These are phyloP conservation scores for Ochropleura plecta DNA, from an alignment of 2,888 invertebrate species.

Conservation along the genomic window DNA sequence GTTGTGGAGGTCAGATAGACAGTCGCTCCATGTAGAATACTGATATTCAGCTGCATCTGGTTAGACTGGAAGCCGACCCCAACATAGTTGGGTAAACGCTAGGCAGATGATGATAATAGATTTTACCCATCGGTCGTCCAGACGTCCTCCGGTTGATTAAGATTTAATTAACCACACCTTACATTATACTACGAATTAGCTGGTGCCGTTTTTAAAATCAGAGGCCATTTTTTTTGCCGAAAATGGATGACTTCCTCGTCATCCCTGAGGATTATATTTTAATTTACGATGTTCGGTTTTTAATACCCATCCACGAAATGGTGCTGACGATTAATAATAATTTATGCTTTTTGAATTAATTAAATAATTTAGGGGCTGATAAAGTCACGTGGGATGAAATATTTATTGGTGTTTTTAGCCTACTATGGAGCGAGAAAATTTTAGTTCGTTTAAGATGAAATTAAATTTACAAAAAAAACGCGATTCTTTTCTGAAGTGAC, in stretches of 20 bases:
- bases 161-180: background rate
- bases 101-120: no score
- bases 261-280: slow-evolving; percentile 64
- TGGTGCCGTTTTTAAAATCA: slow-evolving; percentile 19
- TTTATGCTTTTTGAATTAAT: slow-evolving; percentile 64
- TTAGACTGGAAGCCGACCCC: background rate
- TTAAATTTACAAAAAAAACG: no score
- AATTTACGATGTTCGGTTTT: slow-evolving; percentile 68
- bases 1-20: no score
- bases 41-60: no score
- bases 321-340: slow-evolving; percentile 60
- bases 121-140: background rate
- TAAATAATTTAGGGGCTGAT: slow-evolving; percentile 50
- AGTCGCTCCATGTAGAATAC: no score
- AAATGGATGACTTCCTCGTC: slow-evolving; percentile 57
- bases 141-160: background rate
- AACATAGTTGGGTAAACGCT: no score
- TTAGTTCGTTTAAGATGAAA: background rate
- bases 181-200: background rate
- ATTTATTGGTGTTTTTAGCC: slow-evolving; percentile 35
- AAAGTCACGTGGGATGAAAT: slow-evolving; percentile 42
- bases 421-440: background rate
- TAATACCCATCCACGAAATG: slow-evolving; percentile 55
- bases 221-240: slow-evolving; percentile 19
- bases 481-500: no score